These are phyloP conservation scores for Dicaeum eximium DNA, from an alignment of 2,113 vertebrate species.

Conservation along the genomic window DNA sequence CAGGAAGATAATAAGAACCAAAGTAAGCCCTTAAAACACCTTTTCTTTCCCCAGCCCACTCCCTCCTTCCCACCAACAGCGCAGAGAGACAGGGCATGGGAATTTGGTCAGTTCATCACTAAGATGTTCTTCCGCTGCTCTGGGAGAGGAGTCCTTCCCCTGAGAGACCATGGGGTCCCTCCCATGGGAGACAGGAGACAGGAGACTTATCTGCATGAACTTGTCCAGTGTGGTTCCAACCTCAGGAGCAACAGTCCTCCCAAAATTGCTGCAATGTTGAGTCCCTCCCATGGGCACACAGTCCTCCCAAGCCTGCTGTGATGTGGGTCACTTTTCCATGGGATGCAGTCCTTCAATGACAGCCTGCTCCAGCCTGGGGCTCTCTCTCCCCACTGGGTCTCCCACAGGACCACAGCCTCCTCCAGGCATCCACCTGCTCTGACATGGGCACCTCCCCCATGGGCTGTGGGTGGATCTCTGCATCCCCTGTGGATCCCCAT, in stretches of 20 bases:
- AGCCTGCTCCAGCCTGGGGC: neutral
- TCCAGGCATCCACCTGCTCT: neutral
- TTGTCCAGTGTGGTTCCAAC: rapidly evolving
- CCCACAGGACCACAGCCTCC: neutral
- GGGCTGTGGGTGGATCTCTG: neutral
- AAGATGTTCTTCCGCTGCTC: neutral
- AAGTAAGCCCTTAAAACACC: neutral
- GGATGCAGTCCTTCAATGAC: neutral
- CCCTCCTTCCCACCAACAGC: neutral
- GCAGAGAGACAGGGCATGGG: no score
- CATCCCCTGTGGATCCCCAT: neutral
- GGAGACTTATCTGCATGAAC: rapidly evolving
- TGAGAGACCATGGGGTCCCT: rapidly evolving
- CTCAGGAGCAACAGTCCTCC: neutral
- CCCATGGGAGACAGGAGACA: rapidly evolving
- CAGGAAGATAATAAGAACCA: neutral
- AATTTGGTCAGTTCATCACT: neutral
- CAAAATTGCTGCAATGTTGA: neutral
- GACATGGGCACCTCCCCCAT: rapidly evolving
- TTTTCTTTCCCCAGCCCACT: neutral
- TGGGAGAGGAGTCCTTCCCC: neutral
- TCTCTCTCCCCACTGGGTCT: neutral
- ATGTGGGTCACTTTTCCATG: rapidly evolving
- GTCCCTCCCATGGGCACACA: neutral
- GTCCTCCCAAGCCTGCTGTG: neutral